These are phyloP conservation scores for Megaptera novaeangliae DNA, from an alignment of 2,113 vertebrate species.

Conservation along the genomic window DNA sequence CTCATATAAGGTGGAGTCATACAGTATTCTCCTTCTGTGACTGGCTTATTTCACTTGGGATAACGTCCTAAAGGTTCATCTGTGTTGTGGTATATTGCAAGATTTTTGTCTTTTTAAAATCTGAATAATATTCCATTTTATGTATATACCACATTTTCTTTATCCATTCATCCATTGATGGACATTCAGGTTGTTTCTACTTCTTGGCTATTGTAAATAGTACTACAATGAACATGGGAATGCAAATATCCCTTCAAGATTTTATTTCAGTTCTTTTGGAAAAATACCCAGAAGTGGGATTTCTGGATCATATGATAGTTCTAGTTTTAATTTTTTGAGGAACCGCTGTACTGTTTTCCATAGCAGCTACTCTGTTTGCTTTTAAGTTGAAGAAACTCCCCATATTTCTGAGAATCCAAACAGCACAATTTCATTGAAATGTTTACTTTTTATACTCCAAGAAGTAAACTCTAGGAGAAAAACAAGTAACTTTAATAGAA, in stretches of 20 bases:
- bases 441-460: not conserved
- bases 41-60: not conserved
- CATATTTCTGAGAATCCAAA: not conserved
- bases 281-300: not conserved
- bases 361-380: not conserved
- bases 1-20: not conserved
- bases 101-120: too few relatives aligned
- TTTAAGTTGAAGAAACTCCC: not conserved
- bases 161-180: too few relatives aligned
- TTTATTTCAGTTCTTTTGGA: not conserved
- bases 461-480: not conserved
- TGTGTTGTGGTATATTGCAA: not conserved
- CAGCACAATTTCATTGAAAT: not conserved
- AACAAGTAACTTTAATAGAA: not conserved
- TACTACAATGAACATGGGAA: not conserved
- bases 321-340: not conserved
- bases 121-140: too few relatives aligned
- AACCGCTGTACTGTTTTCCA: not conserved
- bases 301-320: not conserved
- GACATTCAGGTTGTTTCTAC: not conserved
- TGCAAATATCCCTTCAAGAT: not conserved
- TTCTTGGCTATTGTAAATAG: not conserved
- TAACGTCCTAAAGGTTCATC: not conserved
- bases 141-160: too few relatives aligned
- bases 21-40: not conserved